Base-by-base conservation (phyloP, 2,888 invertebrate genomes). In the Harmothoe impar region DNA sequence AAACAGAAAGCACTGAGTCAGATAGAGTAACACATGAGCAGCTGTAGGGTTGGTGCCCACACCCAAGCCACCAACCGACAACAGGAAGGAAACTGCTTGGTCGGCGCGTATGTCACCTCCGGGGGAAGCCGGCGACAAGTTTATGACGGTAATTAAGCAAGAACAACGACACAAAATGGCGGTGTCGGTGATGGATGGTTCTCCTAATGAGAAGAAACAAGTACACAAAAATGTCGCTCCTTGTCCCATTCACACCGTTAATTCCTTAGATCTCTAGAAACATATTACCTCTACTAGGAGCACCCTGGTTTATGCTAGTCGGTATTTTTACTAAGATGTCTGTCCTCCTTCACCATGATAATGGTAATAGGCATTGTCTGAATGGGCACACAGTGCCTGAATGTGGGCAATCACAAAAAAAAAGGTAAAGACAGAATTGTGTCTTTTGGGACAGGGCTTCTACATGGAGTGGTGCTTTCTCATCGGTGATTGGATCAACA, bases 101-200 rank as follows among this genome's bases (percentile, higher is more conserved):
- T 20, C 15, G n/a, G 20, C 72, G 31, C 29, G 31, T 72, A 72
- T 72, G 72, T 72, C 72, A 72, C 72, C 25, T 62, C 29, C 15
- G 62, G 29, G 72, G 72, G 72, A 72, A 72, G 72, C 72, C 0
- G 25, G 15, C 31, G 72, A 72, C 72, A 72, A 72, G 25, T 72
- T 72, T 72, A 72, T 31, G 72, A 29, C 29, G 31, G 72, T 72
- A 72, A 72, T 72, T 72, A 72, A 72, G 72, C 72, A 72, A 72
- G 72, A 29, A 72, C 72, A 72, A 72, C 31, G 29, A 72, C 62
- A 72, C 72, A 25, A 15, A 72, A 72, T 29, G 72, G 15, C 29
- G 29, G 15, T 15, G n/a, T 31, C 25, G 1, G 72, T 29, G 72
- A 72, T 72, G 20, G 72, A 72, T 72, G 72, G 29, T 25, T 25